Evolutionary conservation across 2,888 invertebrate genomes (phyloP).

Genomic region (Pammene aurita): DNA sequence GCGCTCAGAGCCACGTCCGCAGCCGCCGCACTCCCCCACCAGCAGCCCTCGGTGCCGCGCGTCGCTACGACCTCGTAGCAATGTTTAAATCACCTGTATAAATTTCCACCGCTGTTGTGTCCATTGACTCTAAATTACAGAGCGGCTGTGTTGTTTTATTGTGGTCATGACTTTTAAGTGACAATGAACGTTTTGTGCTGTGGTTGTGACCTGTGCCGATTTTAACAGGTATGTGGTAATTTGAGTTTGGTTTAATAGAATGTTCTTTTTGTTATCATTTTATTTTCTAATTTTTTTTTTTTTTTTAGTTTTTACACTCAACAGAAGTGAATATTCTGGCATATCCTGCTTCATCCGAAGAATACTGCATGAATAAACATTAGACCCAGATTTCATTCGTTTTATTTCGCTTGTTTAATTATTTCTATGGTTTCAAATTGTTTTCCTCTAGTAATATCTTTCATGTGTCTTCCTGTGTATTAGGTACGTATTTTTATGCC

Average conservation of each 20-base stretch:
- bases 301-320: slow-evolving; percentile 15
- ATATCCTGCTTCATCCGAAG: neutral
- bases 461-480: no score
- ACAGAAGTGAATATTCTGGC: neutral
- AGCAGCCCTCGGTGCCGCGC: slow-evolving; percentile 50
- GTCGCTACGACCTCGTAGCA: slow-evolving; percentile 54
- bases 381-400: neutral
- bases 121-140: slow-evolving; percentile 49
- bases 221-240: slow-evolving; percentile 63
- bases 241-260: neutral
- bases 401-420: slow-evolving; percentile 1
- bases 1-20: slow-evolving; percentile 68
- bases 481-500: no score
- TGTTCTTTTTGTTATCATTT: neutral
- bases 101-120: slow-evolving; percentile 49
- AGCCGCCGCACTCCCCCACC: slow-evolving; percentile 60
- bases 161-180: slow-evolving; percentile 60
- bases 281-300: slow-evolving; percentile 3
- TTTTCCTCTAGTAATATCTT: neutral
- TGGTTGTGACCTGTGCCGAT: slow-evolving; percentile 52
- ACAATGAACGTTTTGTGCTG: slow-evolving; percentile 56
- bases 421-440: neutral
- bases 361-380: slow-evolving; percentile 9
- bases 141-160: slow-evolving; percentile 50
- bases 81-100: slow-evolving; percentile 58